A percentile compares a stretch with the other conserved stretches of the same genome.
Evolutionary conservation across 1,140 invertebrate species (phyloP).

Genomic region (Apis florea): DNA sequence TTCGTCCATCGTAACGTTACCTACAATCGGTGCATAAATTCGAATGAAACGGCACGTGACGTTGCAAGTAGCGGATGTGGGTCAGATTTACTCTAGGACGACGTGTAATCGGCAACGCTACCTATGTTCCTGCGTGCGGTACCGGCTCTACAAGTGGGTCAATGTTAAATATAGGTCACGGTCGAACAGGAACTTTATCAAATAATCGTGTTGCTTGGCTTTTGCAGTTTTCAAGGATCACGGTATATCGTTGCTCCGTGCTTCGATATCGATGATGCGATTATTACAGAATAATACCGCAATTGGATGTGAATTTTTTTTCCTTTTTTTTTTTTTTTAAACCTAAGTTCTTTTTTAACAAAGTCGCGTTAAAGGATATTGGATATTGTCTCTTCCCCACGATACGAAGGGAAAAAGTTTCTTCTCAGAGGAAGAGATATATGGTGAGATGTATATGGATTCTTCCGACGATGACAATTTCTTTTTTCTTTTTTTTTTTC

Average conservation of each 20-base stretch:
- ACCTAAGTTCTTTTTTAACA: no score
- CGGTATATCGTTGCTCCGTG: not conserved
- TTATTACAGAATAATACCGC: not conserved
- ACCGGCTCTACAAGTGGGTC: conserved; percentile 61
- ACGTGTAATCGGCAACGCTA: conserved; percentile 41
- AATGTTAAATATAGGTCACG: conserved; percentile 73
- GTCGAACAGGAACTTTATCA: conserved; percentile 46
- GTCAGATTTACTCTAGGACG: conserved; percentile 72
- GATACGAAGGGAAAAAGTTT: no score
- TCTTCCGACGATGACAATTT: no score
- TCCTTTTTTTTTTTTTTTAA: no score
- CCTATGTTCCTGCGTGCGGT: conserved; percentile 42
- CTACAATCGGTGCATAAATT: conserved; percentile 19
- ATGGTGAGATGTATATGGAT: no score
- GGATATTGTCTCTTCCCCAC: no score
- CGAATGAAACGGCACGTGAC: conserved; percentile 64
- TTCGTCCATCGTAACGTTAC: not conserved
- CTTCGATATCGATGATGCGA: not conserved
- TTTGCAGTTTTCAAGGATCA: conserved; percentile 15
- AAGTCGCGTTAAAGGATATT: no score
- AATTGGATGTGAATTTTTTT: not conserved
- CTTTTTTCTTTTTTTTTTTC: no score
- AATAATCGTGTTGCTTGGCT: conserved; percentile 31
- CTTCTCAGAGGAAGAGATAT: no score
- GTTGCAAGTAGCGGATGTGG: conserved; percentile 66